A percentile compares a stretch with the other conserved stretches of the same genome.
phyloP scores from a whole-genome alignment of 2,888 invertebrate genomes.

The Erynnis tages region DNA sequence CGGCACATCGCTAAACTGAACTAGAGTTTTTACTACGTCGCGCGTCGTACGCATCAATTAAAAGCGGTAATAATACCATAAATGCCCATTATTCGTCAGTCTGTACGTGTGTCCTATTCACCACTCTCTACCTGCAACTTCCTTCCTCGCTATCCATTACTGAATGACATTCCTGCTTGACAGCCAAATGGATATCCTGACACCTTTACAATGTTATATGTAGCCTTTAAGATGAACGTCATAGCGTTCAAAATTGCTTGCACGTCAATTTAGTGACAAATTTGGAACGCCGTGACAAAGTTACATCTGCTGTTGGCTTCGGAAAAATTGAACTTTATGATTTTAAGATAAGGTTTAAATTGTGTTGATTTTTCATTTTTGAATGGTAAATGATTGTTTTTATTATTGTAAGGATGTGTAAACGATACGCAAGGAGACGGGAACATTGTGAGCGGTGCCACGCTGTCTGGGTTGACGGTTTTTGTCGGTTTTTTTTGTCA shows the following conservation, averaged over 20 bases:
- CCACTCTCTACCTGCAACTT: slow-evolving; percentile 73
- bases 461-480: slow-evolving; percentile 59
- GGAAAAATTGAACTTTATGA: slow-evolving; percentile 7
- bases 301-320: slow-evolving; percentile 8
- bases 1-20: too few species aligned
- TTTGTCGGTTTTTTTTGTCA: slow-evolving; percentile 42
- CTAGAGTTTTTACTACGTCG: too few species aligned
- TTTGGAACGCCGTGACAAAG: slow-evolving; percentile 31
- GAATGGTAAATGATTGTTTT: slow-evolving; percentile 34
- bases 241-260: slow-evolving; percentile 37
- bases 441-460: slow-evolving; percentile 68
- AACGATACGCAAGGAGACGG: slow-evolving; percentile 35
- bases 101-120: slow-evolving; percentile 57
- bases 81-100: slow-evolving; percentile 15
- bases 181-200: slow-evolving; percentile 68
- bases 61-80: background rate
- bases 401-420: slow-evolving; percentile 49
- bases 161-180: slow-evolving; percentile 74
- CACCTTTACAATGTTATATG: slow-evolving; percentile 46
- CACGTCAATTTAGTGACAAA: slow-evolving; percentile 29
- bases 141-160: slow-evolving; percentile 79
- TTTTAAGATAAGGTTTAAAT: slow-evolving; percentile 28
- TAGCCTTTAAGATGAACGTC: background rate
- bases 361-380: slow-evolving; percentile 11
- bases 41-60: too few species aligned